Evolutionary conservation across 2,113 vertebrate genomes (phyloP).

Genomic region (Daboia siamensis): DNA sequence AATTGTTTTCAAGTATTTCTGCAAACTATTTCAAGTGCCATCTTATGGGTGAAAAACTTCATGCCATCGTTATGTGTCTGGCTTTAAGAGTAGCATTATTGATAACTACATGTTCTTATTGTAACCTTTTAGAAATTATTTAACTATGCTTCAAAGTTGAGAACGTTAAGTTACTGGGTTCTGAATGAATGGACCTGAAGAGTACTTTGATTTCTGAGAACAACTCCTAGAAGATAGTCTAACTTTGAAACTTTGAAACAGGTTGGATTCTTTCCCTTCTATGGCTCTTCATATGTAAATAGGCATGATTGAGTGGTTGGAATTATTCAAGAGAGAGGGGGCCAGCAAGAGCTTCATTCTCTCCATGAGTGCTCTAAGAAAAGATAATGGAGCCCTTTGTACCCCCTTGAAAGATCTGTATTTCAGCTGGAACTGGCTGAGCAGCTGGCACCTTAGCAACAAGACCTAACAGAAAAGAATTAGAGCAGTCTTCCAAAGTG

Average conservation of each 20-base stretch:
- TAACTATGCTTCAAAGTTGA: background rate
- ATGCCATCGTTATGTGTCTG: background rate
- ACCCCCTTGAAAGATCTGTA: constrained; percentile 47
- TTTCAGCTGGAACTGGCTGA: constrained; percentile 57
- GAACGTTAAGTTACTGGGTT: background rate
- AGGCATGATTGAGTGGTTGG: background rate
- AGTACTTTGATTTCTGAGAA: accelerated
- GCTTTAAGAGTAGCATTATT: background rate
- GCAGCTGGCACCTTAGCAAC: constrained; percentile 77
- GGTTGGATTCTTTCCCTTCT: background rate
- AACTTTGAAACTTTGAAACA: background rate
- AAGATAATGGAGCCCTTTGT: constrained; percentile 73
- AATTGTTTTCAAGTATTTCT: background rate
- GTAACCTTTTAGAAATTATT: background rate
- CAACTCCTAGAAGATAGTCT: background rate
- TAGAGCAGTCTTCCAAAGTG: constrained; percentile 63
- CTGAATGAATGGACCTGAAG: background rate
- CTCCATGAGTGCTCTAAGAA: constrained; percentile 37
- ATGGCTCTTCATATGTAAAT: constrained; percentile 24
- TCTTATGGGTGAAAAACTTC: background rate
- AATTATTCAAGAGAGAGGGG: constrained; percentile 1
- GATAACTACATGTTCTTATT: background rate
- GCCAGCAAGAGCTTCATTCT: constrained; percentile 38
- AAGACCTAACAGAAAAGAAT: constrained; percentile 62
- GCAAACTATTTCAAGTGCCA: background rate